phyloP scores from a whole-genome alignment of 2,797 vertebrate species.

The Hemitrygon akajei region DNA sequence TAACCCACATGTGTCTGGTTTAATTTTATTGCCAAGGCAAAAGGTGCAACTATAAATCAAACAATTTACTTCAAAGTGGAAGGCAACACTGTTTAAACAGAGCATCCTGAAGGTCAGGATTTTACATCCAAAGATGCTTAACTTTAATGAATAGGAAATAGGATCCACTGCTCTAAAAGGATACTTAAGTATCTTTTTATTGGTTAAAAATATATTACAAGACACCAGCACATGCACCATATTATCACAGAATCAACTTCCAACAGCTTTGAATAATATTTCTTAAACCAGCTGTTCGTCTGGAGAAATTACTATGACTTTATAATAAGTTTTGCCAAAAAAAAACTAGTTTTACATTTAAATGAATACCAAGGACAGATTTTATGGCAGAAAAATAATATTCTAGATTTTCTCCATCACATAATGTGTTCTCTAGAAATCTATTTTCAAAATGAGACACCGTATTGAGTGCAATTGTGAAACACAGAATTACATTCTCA shows the following conservation, averaged over 20 bases:
- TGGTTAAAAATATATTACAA: background rate
- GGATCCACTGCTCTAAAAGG: too few relatives aligned
- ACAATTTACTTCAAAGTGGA: background rate
- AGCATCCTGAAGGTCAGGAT: background rate
- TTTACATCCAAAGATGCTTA: background rate
- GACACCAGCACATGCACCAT: background rate
- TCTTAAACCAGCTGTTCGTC: background rate
- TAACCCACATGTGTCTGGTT: background rate
- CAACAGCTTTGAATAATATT: background rate
- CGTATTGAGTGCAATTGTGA: background rate
- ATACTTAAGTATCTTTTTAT: too few relatives aligned
- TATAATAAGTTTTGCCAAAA: too few relatives aligned
- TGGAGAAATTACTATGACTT: background rate
- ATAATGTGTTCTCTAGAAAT: background rate
- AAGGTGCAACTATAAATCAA: slow-evolving; percentile 8
- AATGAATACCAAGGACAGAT: background rate
- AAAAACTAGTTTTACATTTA: too few relatives aligned
- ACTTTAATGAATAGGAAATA: background rate
- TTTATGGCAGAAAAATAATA: background rate
- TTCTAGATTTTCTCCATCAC: background rate
- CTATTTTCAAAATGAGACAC: background rate
- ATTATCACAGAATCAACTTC: background rate
- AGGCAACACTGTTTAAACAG: background rate
- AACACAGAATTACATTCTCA: background rate
- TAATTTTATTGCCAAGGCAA: background rate